A percentile compares a stretch with the other conserved stretches of the same genome.
Evolutionary conservation across 2,113 vertebrate genomes (phyloP).

Genomic region (Neolamprologus fasciatus): DNA sequence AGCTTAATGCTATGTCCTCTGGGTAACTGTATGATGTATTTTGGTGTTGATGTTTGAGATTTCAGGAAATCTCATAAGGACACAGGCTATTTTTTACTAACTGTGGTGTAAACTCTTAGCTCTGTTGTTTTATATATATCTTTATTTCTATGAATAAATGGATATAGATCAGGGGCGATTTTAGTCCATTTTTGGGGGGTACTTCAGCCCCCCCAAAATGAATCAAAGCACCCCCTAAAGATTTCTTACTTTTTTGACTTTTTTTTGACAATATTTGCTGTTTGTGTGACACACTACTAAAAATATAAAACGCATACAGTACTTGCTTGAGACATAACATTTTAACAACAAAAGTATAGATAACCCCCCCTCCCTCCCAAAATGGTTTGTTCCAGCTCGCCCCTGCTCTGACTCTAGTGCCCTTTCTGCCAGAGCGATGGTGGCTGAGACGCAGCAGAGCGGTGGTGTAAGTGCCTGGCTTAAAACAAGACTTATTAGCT

Average conservation of each 20-base stretch:
- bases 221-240: not conserved
- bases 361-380: not conserved
- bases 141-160: not conserved
- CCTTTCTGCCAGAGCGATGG: accelerated
- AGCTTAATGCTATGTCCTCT: slow-evolving; percentile 6
- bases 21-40: not conserved
- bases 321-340: not conserved
- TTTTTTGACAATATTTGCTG: not conserved
- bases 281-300: not conserved
- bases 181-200: not conserved
- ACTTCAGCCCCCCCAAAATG: not conserved
- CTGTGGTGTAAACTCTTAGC: not conserved
- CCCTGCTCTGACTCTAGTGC: not conserved
- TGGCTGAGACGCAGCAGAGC: not conserved
- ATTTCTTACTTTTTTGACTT: not conserved
- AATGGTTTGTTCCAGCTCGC: not conserved
- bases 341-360: not conserved
- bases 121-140: not conserved
- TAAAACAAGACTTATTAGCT: not conserved
- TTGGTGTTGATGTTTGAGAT: not conserved
- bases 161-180: not conserved
- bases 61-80: not conserved
- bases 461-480: not conserved
- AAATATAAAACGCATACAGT: not conserved
- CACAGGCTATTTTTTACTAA: not conserved